A percentile compares a stretch with the other conserved stretches of the same genome.
Evolutionary conservation across 2,888 invertebrate genomes (phyloP).

Genomic region (Corbicula japonica): DNA sequence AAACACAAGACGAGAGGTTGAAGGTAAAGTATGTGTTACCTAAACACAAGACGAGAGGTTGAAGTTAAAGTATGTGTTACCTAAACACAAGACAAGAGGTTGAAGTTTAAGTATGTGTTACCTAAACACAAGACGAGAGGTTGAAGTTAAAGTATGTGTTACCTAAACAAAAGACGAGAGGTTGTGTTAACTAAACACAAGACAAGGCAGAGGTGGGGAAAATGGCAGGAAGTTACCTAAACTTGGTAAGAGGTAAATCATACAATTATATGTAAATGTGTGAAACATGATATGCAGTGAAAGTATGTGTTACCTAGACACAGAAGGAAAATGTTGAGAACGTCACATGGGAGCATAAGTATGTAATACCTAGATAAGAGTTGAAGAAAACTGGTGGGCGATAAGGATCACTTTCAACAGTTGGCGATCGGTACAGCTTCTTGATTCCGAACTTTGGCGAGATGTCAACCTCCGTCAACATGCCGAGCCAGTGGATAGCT

Average conservation of each 20-base stretch:
- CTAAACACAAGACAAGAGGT: no score
- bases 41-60: no score
- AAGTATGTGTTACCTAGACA: no score
- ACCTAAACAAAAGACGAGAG: no score
- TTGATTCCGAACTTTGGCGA: constrained; percentile 54
- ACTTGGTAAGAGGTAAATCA: neutral
- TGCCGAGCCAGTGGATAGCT: constrained; percentile 95
- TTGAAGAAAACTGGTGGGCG: constrained; percentile 53
- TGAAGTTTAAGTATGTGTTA: no score
- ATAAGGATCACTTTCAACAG: constrained; percentile 40
- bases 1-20: no score
- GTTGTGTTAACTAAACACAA: no score
- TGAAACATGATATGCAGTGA: neutral
- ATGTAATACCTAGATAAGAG: constrained; percentile 70
- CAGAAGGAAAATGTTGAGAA: neutral
- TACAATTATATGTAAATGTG: neutral
- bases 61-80: no score
- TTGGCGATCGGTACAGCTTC: constrained; percentile 47
- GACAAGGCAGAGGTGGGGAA: no score
- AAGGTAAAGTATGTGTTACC: no score
- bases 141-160: no score
- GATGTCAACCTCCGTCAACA: constrained; percentile 58
- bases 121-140: no score
- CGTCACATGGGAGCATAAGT: neutral
- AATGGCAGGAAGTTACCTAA: neutral